Base-by-base conservation (phyloP, 2,113 vertebrate genomes). In the Hypanus sabinus region DNA sequence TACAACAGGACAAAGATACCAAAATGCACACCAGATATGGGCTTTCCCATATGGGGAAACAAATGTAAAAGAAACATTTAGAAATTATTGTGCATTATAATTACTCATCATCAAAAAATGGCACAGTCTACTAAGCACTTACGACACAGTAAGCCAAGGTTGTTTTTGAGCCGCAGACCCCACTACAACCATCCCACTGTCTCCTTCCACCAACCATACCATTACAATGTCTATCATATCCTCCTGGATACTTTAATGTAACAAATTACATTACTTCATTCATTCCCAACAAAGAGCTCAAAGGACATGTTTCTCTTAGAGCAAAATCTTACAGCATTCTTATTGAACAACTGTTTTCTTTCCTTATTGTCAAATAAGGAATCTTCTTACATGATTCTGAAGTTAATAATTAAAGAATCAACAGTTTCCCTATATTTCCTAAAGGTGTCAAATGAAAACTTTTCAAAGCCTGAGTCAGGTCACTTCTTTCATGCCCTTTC, bases 401-500 rank as follows among this genome's bases (percentile, higher is more conserved):
- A 71, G 36, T 27, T 70, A 93, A 27, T 73, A 8, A 73, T 93
- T 71, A 73, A 73, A 55, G 70, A 55, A 55, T 73, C 65, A 93
- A 93, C 38, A 93, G 33, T 62, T 93, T 93, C 55, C 70, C 36
- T 55, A 27, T 55, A 71, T 68, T 92, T 92, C 62, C 36, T 38
- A 11, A 93, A 93, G 91, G 33, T 73, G 91, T 55, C 91, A 93
- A 93, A 93, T 93, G 73, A 93, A 93, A 93, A 93, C 36, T 27
- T 73, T 73, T 93, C 1, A 92, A 92, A 92, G 33, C 33, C 33
- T 92, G 16, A 70, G 16, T 71, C 62, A 92, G 33, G 88, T 38
- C 38, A 55, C 30, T 5, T 27, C 46, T 73, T 30, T 93, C 38
- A 75, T 93, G 70, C 70, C 24, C 38, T 93, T 73, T 93, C 68